Evolutionary conservation across 2,888 invertebrate species (phyloP).

Genomic region (Cantharis rustica): DNA sequence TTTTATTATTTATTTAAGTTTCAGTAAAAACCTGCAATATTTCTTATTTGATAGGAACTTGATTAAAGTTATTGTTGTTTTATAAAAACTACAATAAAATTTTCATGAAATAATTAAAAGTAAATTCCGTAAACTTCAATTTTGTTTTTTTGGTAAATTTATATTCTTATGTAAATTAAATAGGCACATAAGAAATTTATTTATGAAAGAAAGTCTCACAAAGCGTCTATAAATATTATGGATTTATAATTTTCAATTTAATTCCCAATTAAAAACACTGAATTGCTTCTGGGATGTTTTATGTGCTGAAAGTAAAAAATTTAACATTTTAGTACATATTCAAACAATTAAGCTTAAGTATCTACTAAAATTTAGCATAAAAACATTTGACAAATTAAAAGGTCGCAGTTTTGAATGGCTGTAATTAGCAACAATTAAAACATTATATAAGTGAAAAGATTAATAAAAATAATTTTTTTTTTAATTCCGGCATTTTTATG

Average conservation of each 20-base stretch:
- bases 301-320: background rate
- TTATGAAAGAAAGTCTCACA: background rate
- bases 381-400: background rate
- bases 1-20: too few species aligned
- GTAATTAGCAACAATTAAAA: background rate
- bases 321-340: background rate
- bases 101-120: background rate
- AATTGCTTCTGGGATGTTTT: background rate
- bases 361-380: background rate
- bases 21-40: too few species aligned
- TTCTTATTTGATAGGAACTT: too few species aligned
- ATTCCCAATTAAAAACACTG: background rate
- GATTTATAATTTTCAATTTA: background rate
- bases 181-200: background rate
- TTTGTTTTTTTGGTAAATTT: background rate
- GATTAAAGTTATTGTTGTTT: too few species aligned
- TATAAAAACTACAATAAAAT: too few species aligned
- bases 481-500: too few species aligned
- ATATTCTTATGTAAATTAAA: background rate
- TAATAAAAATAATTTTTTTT: too few species aligned
- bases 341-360: background rate
- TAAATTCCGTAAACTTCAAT: too few species aligned
- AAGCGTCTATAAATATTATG: background rate
- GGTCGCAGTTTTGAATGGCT: background rate
- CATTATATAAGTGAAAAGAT: too few species aligned